Percentiles rank a stretch among this genome's conserved stretches.
Conservation (phyloP, 2,797 vertebrate species). For the Hypotaenidia philippensis region DNA sequence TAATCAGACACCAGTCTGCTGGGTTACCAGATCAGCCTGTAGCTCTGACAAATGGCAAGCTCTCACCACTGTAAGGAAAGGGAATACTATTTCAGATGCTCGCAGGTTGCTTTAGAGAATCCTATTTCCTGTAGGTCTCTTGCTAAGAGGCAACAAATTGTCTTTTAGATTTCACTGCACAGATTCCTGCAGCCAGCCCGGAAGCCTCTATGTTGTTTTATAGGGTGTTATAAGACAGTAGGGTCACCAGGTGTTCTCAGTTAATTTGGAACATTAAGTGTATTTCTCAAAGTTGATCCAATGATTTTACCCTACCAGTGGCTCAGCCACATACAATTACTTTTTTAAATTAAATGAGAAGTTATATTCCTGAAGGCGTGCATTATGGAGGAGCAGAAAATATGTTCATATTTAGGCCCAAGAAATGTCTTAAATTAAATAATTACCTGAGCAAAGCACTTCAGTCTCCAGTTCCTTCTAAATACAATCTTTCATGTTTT, state of each 20-base stretch:
- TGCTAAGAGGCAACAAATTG: not conserved
- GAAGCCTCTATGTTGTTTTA: not conserved
- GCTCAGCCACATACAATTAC: not conserved
- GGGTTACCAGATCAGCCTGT: not conserved
- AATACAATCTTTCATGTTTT: conserved; percentile 31
- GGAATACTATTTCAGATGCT: not conserved
- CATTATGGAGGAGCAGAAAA: not conserved
- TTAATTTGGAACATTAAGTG: not conserved
- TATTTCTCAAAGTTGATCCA: not conserved
- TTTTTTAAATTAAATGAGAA: not conserved
- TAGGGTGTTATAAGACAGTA: not conserved
- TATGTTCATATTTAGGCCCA: not conserved
- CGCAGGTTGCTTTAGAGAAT: not conserved
- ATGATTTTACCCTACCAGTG: not conserved
- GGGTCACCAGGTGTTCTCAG: not conserved
- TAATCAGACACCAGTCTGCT: not conserved
- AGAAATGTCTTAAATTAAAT: conserved; percentile 32
- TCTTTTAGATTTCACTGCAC: not conserved
- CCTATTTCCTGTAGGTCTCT: not conserved
- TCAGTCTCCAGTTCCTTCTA: not conserved
- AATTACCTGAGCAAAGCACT: conserved; percentile 36
- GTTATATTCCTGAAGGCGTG: not conserved
- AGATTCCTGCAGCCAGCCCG: not conserved
- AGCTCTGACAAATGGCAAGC: not conserved
- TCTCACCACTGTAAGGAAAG: not conserved